Evolutionary conservation across 2,888 invertebrate species (phyloP), one percentile per base, ranked within the genome.

Genomic region (Autographa pulchrina): DNA sequence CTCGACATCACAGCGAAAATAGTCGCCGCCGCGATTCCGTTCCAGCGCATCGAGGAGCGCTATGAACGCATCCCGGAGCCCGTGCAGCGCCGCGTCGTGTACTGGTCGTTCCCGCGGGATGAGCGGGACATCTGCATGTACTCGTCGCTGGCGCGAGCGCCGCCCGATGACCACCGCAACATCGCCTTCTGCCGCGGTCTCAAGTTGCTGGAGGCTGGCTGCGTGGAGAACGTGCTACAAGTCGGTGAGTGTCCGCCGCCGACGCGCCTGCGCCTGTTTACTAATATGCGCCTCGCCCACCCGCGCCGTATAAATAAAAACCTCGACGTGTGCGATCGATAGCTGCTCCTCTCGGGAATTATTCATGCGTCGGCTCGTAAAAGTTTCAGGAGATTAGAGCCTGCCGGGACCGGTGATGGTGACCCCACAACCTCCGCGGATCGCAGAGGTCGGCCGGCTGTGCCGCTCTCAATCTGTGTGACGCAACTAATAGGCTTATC

Each of bases 121-220:
- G 98, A 98, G 94, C 96, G 97, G 90, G 98, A 98, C 96, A 98
- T 98, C 92, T 98, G 98, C 95, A 98, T 98, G 98, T 98, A 98
- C 96, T 98, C 98, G 86, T 98, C 98, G 85, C 96, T 98, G 94
- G 96, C 96, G 89, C 93, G 96, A 77, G 96, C 96, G 91, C 96
- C 96, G 79, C 95, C 96, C 84, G 96, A 96, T 90, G 98, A 98
- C 95, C 97, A 97, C 92, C 97, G 97, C 94, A 98, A 97, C 96
- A 96, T 98, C 90, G 98, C 98, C 89, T 98, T 98, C 96, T 97
- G 98, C 96, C 97, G 98, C 92, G 98, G 98, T 93, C 97, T 98
- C 93, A 97, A 98, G 94, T 96, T 98, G 88, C 96, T 98, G 84
- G 98, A 98, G 92, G 97, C 97, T 85, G 98, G 98, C 88, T 97